Evolutionary conservation across 2,888 invertebrate genomes (phyloP).

Genomic region (Dinocampus coccinellae): DNA sequence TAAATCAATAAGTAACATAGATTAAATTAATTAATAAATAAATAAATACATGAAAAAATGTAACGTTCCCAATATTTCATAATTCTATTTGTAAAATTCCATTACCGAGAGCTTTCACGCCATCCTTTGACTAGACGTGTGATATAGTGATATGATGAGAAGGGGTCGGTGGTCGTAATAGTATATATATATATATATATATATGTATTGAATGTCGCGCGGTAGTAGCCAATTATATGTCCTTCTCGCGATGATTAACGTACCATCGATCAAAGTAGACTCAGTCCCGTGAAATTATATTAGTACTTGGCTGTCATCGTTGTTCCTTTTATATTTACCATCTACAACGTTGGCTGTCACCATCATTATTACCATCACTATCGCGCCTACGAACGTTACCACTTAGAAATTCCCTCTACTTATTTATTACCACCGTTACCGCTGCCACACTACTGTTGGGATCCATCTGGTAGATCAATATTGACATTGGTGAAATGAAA

Average conservation of each 20-base stretch:
- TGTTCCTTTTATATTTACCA: not conserved
- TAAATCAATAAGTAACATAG: not conserved
- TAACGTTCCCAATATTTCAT: constrained; percentile 30
- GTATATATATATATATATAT: no score
- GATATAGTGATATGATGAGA: not conserved
- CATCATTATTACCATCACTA: not conserved
- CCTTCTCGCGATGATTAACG: constrained; percentile 47
- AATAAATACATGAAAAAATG: not conserved
- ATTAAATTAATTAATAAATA: not conserved
- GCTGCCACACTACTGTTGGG: constrained; percentile 14
- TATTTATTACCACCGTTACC: not conserved
- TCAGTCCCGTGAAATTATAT: constrained; percentile 29
- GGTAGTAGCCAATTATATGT: constrained; percentile 30
- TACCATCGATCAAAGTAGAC: constrained; percentile 47
- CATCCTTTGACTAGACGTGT: constrained; percentile 36
- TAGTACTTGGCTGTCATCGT: constrained; percentile 18
- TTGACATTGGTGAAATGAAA: constrained; percentile 46
- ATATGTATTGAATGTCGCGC: not conserved
- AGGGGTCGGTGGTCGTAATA: no score
- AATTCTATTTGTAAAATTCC: constrained; percentile 45
- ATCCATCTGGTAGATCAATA: constrained; percentile 49
- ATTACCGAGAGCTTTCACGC: constrained; percentile 40
- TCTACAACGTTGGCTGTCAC: not conserved
- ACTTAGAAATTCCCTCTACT: not conserved
- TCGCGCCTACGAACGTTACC: not conserved